Evolutionary conservation across 2,113 vertebrate genomes (phyloP).

Genomic region (Cyanoderma ruficeps): DNA sequence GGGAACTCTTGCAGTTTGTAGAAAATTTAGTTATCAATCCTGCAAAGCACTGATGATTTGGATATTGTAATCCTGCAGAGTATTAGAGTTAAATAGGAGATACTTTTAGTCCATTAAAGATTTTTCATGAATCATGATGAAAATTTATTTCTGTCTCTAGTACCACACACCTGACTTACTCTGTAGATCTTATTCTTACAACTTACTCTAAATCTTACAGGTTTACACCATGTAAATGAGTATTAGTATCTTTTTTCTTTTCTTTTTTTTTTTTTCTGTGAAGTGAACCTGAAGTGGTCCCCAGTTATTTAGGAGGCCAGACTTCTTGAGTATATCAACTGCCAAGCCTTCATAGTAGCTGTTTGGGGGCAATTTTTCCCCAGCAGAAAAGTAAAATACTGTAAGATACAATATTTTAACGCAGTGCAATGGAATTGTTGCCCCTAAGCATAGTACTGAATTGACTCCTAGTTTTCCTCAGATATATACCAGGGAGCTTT

Average conservation of each 20-base stretch:
- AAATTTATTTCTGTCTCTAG: conserved; percentile 15
- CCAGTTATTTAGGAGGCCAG: not conserved
- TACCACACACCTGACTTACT: not conserved
- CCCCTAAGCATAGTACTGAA: not conserved
- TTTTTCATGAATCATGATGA: not conserved
- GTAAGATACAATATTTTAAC: not conserved
- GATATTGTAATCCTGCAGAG: not conserved
- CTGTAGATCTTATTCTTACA: not conserved
- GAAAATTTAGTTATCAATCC: not conserved
- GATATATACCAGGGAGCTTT: not conserved
- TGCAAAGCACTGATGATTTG: not conserved
- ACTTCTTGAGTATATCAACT: not conserved
- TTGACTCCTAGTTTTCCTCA: not conserved
- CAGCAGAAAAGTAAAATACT: not conserved
- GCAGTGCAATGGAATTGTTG: not conserved
- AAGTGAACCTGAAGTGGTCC: not conserved
- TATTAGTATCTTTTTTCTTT: not conserved
- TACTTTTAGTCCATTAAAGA: conserved; percentile 36
- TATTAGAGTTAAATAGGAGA: not conserved
- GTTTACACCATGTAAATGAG: not conserved
- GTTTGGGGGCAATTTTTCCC: not conserved
- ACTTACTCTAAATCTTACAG: not conserved
- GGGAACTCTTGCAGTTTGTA: not conserved
- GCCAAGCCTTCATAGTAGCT: not conserved
- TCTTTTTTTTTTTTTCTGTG: not conserved